A percentile compares a stretch with the other conserved stretches of the same genome.
Evolutionary conservation across 92 coral and sea anemone species (phyloP).

Genomic region (Palythoa grandiflora): DNA sequence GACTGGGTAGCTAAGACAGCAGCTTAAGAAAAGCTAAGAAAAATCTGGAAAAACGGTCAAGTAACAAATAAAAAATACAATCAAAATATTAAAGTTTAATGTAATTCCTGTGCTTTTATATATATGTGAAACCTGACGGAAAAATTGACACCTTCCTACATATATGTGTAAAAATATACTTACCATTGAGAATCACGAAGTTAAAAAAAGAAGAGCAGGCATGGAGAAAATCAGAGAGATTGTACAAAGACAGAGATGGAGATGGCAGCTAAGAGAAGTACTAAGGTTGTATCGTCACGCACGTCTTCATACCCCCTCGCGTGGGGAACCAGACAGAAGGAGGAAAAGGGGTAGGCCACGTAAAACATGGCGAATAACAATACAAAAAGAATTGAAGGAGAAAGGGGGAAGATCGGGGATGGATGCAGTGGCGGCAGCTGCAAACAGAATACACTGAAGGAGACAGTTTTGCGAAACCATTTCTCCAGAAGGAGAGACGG

Average conservation of each 20-base stretch:
- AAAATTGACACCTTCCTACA: not conserved
- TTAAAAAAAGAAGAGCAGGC: too few species aligned
- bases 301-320: not conserved
- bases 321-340: not conserved
- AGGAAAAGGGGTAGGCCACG: not conserved
- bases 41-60: not conserved
- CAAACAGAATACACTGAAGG: not conserved
- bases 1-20: not conserved
- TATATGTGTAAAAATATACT: too few species aligned
- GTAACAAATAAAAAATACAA: not conserved
- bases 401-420: not conserved
- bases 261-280: not conserved
- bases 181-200: too few species aligned
- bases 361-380: not conserved
- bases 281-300: not conserved
- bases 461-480: not conserved
- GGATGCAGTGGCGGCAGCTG: not conserved
- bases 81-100: constrained; percentile 4
- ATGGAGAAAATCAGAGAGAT: too few species aligned
- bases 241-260: not conserved
- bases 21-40: not conserved
- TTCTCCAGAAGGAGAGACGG: not conserved
- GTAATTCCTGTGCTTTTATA: not conserved
- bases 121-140: not conserved
- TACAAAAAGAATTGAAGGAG: not conserved